These are phyloP conservation scores for Melopsittacus undulatus DNA, from an alignment of 2,797 vertebrate species.

Conservation along the genomic window DNA sequence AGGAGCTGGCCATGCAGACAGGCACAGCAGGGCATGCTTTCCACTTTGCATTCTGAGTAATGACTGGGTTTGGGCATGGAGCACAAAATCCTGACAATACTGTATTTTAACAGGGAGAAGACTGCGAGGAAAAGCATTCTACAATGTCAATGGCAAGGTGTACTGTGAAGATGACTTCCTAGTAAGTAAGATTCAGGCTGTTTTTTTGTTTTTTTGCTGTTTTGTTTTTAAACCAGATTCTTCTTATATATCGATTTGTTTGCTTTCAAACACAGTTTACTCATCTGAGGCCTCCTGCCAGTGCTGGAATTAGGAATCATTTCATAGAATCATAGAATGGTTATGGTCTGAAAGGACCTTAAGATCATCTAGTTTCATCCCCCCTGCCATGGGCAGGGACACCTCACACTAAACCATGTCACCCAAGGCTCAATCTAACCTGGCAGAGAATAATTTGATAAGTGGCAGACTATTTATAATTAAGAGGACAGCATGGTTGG, in stretches of 20 bases:
- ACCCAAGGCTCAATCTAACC: too few relatives aligned
- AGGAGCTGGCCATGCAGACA: not conserved
- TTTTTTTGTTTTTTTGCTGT: not conserved
- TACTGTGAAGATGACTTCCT: constrained; percentile 99
- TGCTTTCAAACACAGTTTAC: not conserved
- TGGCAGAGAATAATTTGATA: not conserved
- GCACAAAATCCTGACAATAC: not conserved
- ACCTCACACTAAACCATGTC: too few relatives aligned
- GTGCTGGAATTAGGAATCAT: not conserved
- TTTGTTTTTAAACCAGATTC: not conserved
- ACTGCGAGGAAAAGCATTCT: constrained; percentile 96
- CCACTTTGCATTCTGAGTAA: not conserved
- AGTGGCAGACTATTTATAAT: constrained; percentile 18
- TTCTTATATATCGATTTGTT: not conserved
- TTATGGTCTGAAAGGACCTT: too few relatives aligned
- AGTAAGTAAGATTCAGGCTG: constrained; percentile 81
- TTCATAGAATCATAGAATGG: too few relatives aligned
- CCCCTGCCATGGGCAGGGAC: too few relatives aligned
- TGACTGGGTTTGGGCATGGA: fast-evolving
- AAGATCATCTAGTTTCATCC: too few relatives aligned
- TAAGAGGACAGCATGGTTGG: not conserved
- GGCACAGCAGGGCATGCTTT: not conserved
- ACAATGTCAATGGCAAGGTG: constrained; percentile 96
- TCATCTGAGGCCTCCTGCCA: not conserved
- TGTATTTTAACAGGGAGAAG: constrained; percentile 84